Evolutionary conservation across 2,113 vertebrate species (phyloP).

Genomic region (Pygoscelis antarcticus): DNA sequence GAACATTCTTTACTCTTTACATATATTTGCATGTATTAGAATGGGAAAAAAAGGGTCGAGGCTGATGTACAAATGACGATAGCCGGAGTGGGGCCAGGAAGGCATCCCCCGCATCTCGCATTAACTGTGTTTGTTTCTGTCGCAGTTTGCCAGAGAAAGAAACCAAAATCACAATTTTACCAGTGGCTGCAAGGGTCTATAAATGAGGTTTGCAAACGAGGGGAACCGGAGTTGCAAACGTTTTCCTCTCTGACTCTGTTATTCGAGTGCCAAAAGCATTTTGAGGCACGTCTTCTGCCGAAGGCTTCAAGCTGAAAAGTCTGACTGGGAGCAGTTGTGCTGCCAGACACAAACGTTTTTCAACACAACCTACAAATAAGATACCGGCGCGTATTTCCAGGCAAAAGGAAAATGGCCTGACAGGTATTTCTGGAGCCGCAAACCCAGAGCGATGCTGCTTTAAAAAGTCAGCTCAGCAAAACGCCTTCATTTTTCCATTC

Average conservation of each 20-base stretch:
- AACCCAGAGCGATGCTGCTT: neutral
- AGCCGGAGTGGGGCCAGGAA: neutral
- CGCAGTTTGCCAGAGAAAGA: neutral
- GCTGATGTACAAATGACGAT: neutral
- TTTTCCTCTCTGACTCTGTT: neutral
- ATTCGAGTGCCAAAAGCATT: neutral
- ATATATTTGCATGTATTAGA: slow-evolving; percentile 56
- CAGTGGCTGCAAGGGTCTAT: neutral
- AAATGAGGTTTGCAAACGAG: neutral
- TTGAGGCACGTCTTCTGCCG: neutral
- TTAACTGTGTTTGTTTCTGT: neutral
- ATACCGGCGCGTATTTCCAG: accelerated
- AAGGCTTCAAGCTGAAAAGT: slow-evolving; percentile 29
- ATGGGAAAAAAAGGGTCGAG: neutral
- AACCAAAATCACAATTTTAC: neutral
- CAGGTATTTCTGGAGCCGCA: neutral
- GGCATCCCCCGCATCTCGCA: neutral
- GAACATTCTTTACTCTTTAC: slow-evolving; percentile 24
- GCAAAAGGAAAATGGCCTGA: neutral
- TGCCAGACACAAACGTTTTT: neutral
- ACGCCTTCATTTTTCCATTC: neutral
- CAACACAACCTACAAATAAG: neutral
- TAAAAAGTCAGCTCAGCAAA: neutral
- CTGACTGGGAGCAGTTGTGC: neutral
- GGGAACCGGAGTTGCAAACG: neutral